Percentiles rank a stretch among this genome's conserved stretches.
These are phyloP conservation scores for Glaucomys volans DNA, from an alignment of 2,113 vertebrate genomes.

Conservation along the genomic window DNA sequence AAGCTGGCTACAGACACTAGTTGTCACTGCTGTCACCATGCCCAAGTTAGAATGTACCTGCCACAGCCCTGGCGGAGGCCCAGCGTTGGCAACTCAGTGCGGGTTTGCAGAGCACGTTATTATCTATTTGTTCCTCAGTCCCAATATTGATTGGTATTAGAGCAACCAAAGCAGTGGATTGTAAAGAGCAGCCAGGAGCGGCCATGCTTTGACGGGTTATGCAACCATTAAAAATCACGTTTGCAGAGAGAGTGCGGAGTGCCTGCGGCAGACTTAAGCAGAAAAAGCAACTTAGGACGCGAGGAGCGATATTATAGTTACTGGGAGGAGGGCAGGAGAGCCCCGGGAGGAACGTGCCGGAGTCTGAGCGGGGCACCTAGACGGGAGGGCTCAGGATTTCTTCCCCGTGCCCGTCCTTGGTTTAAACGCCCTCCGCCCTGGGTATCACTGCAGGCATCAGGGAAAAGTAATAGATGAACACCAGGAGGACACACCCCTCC, in stretches of 20 bases:
- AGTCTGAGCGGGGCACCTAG: background rate
- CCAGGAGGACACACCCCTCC: background rate
- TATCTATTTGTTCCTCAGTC: background rate
- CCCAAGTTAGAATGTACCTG: background rate
- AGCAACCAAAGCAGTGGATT: background rate
- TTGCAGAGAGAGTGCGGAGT: background rate
- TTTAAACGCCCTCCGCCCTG: background rate
- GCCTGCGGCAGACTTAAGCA: background rate
- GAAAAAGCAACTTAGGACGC: background rate
- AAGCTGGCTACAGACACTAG: background rate
- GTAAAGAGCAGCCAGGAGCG: slow-evolving; percentile 1
- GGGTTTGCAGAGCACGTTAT: background rate
- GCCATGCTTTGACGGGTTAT: slow-evolving; percentile 6
- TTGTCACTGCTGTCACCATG: background rate
- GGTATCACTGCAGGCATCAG: background rate
- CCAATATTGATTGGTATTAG: background rate
- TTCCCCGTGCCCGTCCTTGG: background rate
- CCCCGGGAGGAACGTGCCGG: background rate
- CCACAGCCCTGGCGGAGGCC: background rate
- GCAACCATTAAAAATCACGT: background rate
- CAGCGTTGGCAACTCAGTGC: background rate
- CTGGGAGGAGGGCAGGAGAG: background rate
- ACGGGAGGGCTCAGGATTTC: background rate
- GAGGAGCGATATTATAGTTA: background rate
- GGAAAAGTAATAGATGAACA: background rate